Conservation (phyloP, 2,888 invertebrate genomes). For the Podotricha telesiphe region DNA sequence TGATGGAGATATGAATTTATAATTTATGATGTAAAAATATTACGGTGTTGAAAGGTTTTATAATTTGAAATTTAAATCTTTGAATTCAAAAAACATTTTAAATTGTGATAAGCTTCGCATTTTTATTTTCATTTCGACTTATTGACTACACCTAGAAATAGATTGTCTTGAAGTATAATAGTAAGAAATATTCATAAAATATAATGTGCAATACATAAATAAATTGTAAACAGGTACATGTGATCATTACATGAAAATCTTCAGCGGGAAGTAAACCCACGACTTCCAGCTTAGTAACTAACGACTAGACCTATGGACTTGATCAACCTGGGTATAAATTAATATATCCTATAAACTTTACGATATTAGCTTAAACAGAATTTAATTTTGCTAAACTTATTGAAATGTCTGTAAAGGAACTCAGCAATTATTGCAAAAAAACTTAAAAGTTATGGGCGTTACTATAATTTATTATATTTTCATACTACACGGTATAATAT, state of each 20-base stretch:
- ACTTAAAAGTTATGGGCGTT: not conserved
- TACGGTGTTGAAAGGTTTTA: not conserved
- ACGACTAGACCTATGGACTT: not conserved
- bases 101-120: not conserved
- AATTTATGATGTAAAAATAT: slow-evolving; percentile 6
- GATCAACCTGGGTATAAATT: too few relatives aligned
- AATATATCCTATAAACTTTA: not conserved
- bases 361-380: not conserved
- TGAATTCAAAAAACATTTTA: not conserved
- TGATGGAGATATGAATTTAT: slow-evolving; percentile 13
- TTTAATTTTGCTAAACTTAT: not conserved
- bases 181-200: too few relatives aligned
- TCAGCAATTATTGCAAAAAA: slow-evolving; percentile 3
- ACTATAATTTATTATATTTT: not conserved
- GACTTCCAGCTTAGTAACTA: too few relatives aligned
- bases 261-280: too few relatives aligned
- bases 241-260: too few relatives aligned
- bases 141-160: too few relatives aligned
- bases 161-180: too few relatives aligned
- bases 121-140: too few relatives aligned
- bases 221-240: too few relatives aligned
- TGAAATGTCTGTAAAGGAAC: not conserved
- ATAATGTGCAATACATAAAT: too few relatives aligned
- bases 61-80: not conserved
- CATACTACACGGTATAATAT: slow-evolving; percentile 6